Evolutionary conservation across 1,140 invertebrate genomes (phyloP).

Genomic region (Psix sp.): DNA sequence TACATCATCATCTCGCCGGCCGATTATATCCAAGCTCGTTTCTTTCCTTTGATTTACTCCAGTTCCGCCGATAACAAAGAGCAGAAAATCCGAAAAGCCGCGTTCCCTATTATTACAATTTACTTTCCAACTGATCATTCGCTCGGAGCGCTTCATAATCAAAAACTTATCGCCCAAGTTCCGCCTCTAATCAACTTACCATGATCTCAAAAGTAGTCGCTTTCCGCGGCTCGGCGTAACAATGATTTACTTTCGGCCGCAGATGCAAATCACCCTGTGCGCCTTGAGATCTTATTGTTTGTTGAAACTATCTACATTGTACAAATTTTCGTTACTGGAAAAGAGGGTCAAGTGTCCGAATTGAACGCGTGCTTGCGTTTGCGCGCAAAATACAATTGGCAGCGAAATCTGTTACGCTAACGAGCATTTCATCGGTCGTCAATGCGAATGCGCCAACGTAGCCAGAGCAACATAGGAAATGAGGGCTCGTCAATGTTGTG

Average conservation of each 20-base stretch:
- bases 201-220: no score
- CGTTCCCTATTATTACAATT: conserved; percentile 27
- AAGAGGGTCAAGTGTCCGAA: conserved; percentile 52
- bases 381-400: conserved; percentile 34
- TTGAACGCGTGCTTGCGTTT: conserved; percentile 5
- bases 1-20: conserved; percentile 31
- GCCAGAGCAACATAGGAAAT: conserved; percentile 26
- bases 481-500: conserved; percentile 45
- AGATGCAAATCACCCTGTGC: no score
- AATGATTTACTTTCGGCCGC: no score
- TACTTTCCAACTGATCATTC: conserved; percentile 37
- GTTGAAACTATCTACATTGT: no score
- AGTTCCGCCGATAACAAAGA: conserved; percentile 14
- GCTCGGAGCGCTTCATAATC: conserved; percentile 13
- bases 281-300: no score
- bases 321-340: conserved; percentile 3
- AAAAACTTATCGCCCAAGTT: no score
- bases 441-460: conserved; percentile 38
- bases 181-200: no score
- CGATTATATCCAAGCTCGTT: conserved; percentile 15
- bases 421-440: conserved; percentile 35
- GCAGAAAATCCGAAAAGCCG: not conserved
- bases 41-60: conserved; percentile 40
- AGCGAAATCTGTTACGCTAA: conserved; percentile 43
- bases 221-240: no score